Conservation (phyloP, 1,140 invertebrate species). For the Drosophila mojavensis region DNA sequence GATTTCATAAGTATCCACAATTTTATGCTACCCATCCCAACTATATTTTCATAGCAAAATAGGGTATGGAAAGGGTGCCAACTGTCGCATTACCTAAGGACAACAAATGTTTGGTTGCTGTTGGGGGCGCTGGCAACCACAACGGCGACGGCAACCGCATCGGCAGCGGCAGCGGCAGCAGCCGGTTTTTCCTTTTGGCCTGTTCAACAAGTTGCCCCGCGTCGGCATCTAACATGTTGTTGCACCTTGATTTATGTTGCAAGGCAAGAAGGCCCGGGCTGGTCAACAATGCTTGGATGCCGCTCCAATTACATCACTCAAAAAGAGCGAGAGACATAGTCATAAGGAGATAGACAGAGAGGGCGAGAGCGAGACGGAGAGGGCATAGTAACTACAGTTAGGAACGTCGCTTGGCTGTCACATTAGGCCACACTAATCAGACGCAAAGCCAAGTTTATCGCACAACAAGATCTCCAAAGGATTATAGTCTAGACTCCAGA, state of each 20-base stretch:
- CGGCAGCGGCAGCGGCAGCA: slow-evolving; percentile 4
- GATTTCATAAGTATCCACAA: not conserved
- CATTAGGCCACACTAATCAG: slow-evolving; percentile 74
- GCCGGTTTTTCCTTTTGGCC: slow-evolving; percentile 53
- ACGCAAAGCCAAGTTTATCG: slow-evolving; percentile 74
- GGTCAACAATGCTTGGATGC: slow-evolving; percentile 22
- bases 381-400: slow-evolving; percentile 54
- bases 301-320: slow-evolving; percentile 81
- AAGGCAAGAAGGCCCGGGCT: slow-evolving; percentile 1
- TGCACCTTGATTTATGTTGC: slow-evolving; percentile 62
- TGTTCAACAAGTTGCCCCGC: slow-evolving; percentile 41
- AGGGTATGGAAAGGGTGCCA: slow-evolving; percentile 56
- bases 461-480: slow-evolving; percentile 75
- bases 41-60: not conserved
- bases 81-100: slow-evolving; percentile 61
- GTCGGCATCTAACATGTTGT: slow-evolving; percentile 54
- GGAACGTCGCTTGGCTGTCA: slow-evolving; percentile 70
- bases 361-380: not conserved
- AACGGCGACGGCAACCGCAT: slow-evolving; percentile 14
- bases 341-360: not conserved
- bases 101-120: slow-evolving; percentile 3
- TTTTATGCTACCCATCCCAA: not conserved
- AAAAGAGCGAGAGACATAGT: slow-evolving; percentile 12
- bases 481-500: slow-evolving; percentile 74
- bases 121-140: slow-evolving; percentile 1